phyloP scores from a whole-genome alignment of 2,113 vertebrate genomes.

The Sarotherodon lohbergeri region DNA sequence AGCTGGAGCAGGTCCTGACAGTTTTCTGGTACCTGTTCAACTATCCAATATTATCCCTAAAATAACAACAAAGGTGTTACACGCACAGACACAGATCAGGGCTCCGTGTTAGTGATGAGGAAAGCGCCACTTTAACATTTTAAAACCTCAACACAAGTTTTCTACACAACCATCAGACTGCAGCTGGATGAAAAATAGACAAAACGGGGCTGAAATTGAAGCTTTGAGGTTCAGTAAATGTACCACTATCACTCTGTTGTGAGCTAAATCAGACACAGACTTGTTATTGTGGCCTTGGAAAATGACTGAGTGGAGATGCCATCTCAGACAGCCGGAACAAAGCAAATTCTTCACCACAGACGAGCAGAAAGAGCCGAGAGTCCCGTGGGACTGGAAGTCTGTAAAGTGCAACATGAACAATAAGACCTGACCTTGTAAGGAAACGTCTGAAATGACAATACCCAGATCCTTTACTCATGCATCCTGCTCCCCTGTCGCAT shows the following conservation, averaged over 20 bases:
- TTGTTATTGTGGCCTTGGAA: constrained; percentile 46
- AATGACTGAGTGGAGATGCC: constrained; percentile 30
- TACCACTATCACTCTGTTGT: constrained; percentile 1
- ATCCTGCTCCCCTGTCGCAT: not conserved
- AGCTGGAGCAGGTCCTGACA: constrained; percentile 43
- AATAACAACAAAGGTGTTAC: not conserved
- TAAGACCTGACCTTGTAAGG: constrained; percentile 23
- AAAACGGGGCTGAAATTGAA: not conserved
- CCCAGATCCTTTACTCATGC: not conserved
- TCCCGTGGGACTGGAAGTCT: not conserved
- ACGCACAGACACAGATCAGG: not conserved
- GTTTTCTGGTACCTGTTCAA: constrained; percentile 36
- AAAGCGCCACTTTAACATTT: not conserved
- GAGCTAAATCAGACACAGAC: constrained; percentile 37
- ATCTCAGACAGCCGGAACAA: constrained; percentile 6
- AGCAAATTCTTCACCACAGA: constrained; percentile 1
- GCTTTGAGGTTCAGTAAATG: constrained; percentile 16
- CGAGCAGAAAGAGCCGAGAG: not conserved
- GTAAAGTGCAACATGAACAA: constrained; percentile 26
- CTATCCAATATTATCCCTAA: constrained; percentile 3
- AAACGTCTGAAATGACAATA: constrained; percentile 23
- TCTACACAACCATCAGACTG: not conserved
- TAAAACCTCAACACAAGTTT: not conserved
- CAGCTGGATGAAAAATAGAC: not conserved
- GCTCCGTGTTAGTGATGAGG: not conserved